Conservation (phyloP, 1,140 invertebrate species). For the Drosophila miranda region DNA sequence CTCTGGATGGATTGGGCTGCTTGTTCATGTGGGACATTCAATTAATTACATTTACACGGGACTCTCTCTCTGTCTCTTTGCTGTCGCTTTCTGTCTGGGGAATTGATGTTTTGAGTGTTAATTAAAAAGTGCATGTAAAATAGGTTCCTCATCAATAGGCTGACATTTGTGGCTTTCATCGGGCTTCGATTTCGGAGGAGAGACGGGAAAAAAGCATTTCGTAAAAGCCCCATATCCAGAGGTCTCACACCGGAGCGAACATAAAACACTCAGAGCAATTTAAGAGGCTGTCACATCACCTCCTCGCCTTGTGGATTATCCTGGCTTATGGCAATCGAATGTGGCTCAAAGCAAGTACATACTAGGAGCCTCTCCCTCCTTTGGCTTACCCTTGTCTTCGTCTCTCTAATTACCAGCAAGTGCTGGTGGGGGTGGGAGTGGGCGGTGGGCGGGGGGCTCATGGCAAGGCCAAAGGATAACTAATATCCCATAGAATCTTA, state of each 20-base stretch:
- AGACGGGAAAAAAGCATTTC: conserved; percentile 1
- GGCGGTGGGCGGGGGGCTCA: neutral
- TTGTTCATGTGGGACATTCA: conserved; percentile 42
- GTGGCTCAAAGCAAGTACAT: conserved; percentile 1
- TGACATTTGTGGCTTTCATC: conserved; percentile 43
- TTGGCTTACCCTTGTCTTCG: conserved; percentile 4
- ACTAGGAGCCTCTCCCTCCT: conserved; percentile 19
- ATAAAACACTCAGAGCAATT: no score
- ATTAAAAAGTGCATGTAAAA: conserved; percentile 70
- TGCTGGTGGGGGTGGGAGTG: neutral
- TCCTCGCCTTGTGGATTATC: neutral
- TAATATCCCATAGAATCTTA: conserved; percentile 33
- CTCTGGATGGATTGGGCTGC: conserved; percentile 25
- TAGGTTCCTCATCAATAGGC: conserved; percentile 25
- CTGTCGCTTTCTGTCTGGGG: conserved; percentile 3
- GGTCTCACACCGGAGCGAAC: neutral
- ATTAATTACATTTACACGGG: conserved; percentile 64
- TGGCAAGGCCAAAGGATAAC: conserved; percentile 22
- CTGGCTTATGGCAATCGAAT: conserved; percentile 3
- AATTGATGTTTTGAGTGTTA: conserved; percentile 47
- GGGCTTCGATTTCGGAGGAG: conserved; percentile 6
- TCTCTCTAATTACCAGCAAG: conserved; percentile 58
- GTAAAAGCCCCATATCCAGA: neutral
- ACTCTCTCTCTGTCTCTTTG: conserved; percentile 8
- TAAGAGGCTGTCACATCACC: neutral